Base-by-base conservation (phyloP, 2,797 vertebrate genomes). In the Melanotaenia trifasciata region DNA sequence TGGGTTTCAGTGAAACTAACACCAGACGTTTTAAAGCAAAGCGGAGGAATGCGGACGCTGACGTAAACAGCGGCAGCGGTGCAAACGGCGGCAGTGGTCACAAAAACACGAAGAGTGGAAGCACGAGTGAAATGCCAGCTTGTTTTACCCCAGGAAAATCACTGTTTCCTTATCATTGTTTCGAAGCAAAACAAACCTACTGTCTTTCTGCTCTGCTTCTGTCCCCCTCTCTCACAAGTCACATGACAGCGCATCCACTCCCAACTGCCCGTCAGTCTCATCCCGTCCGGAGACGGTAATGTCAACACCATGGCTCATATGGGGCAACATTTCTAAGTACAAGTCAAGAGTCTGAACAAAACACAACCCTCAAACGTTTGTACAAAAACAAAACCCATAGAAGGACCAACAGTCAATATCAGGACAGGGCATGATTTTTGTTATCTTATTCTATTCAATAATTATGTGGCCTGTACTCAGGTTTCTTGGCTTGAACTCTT, bases 1-100 rank as follows among this genome's bases (percentile, higher is more conserved):
- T 70, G 57, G 9, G 80, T 80, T 79, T 78, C 84, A 73, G 11
- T 71, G 43, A 67, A 81, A 80, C 76, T 80, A 35, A 68, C 68
- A 67, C 38, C 65, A 77, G 65, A 62, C 28, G 80, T 58, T 85
- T 83, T 64, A 74, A 90, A 89, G 84, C 83, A 76, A 74, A 53
- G 80, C 68, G 64, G 59, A 90, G 90, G 92, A 94, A 93, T 90
- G 89, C 89, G 84, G 89, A 89, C 85, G 89, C 82, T 89, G 86
- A 90, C 89, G 89, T 80, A 79, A 67, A 36, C 78, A 62, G 47
- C 56, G 67, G 9, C 45, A 38, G 22, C 28, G 36, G 24, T 65
- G 60, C 8, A 66, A 56, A 11, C 72, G 60, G 54, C 50, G 10
- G 8, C 22, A 16, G 28, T 35, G 11, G 58, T 28, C 4, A 50